phyloP scores from a whole-genome alignment of 1,140 invertebrate species.

The Trichonephila inaurata region DNA sequence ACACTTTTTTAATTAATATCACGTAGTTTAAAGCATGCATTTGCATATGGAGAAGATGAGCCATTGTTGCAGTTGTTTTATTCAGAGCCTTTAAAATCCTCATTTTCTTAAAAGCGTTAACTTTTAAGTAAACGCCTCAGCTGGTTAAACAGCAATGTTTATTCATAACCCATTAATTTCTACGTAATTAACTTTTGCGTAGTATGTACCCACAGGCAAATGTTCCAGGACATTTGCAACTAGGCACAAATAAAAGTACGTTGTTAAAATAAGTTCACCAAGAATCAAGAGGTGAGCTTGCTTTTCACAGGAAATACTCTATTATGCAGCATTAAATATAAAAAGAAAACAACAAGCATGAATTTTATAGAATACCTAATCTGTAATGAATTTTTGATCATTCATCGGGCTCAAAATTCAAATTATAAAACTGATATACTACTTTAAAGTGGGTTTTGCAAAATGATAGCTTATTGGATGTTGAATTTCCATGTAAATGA shows the following conservation, averaged over 20 bases:
- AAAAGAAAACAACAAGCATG: background rate
- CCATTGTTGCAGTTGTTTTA: conserved; percentile 19
- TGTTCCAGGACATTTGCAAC: conserved; percentile 37
- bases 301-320: background rate
- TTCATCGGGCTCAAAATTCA: background rate
- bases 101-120: conserved; percentile 37
- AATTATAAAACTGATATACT: background rate
- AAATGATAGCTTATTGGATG: background rate
- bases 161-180: conserved; percentile 68
- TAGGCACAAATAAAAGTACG: background rate
- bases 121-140: conserved; percentile 12
- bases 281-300: conserved; percentile 3
- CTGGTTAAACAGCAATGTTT: conserved; percentile 66
- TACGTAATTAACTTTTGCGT: conserved; percentile 57
- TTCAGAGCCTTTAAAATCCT: conserved; percentile 36
- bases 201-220: conserved; percentile 24
- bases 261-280: background rate
- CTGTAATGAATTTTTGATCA: background rate
- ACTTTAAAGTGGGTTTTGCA: background rate
- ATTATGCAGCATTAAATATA: background rate
- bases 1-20: conserved; percentile 28
- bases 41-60: background rate
- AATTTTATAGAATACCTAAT: background rate
- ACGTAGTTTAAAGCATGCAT: background rate
- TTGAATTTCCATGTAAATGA: background rate